Evolutionary conservation across 2,113 vertebrate species (phyloP), one percentile per base, ranked within the genome.

Genomic region (Neoarius graeffei): DNA sequence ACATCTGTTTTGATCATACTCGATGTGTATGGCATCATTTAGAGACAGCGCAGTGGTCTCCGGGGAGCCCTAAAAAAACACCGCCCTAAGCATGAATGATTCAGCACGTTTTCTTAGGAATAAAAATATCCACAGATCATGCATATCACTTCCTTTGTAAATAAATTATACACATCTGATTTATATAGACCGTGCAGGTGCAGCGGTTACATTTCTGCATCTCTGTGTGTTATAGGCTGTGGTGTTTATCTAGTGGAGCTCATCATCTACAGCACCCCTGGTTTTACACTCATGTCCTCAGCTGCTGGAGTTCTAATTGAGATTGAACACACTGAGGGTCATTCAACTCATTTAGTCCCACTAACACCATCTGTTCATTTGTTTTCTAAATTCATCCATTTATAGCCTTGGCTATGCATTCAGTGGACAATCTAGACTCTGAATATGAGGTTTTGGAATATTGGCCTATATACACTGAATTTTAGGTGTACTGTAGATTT

Each of bases 81-180:
- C 85, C 66, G 90, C 71, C 30, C 84, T 83, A 7, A 81, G 89
- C 89, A 87, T 79, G 81, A 84, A 84, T 85, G 60, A 89, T 74
- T 74, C 56, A 87, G 69, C 17, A 84, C 23, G 42, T 85, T 91
- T 91, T 89, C 19, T 83, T 20, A 35, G 50, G 57, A 82, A 86
- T 76, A 85, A 91, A 90, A 85, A 87, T 83, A 81, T 1, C 60
- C 50, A 27, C 48, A 74, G 69, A 92, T 90, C 90, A 79, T 15
- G 60, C 52, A 79, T 48, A 17, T 27, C 64, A 57, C 25, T 30
- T 25, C 0, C 19, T 80, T 35, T 25, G 14, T 59, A 79, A 89
- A 77, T 76, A 87, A 76, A 87, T 88, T 81, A 50, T 3, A 60
- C 42, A 27, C 71, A n/a, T 52, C 3, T 81, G 79, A 59, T 59